phyloP scores from a whole-genome alignment of 2,113 vertebrate species.

The Tor tambroides region DNA sequence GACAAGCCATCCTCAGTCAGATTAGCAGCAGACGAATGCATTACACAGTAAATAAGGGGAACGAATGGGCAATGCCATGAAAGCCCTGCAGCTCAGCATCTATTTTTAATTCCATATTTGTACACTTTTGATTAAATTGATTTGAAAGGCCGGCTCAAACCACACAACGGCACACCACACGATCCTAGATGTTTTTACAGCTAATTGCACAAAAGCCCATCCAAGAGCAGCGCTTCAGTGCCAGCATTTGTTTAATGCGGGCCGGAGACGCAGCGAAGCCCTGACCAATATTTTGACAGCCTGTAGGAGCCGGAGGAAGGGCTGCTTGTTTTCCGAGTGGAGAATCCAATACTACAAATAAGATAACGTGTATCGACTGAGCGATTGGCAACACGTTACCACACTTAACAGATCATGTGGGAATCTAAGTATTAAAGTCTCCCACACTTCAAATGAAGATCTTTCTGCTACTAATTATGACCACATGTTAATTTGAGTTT shows the following conservation, averaged over 20 bases:
- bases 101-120: neutral
- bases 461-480: constrained; percentile 11
- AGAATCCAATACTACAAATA: constrained; percentile 58
- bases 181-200: neutral
- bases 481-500: constrained; percentile 10
- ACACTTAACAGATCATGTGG: neutral
- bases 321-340: constrained; percentile 57
- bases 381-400: constrained; percentile 66
- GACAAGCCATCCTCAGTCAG: neutral
- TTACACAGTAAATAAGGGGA: neutral
- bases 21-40: neutral
- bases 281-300: constrained; percentile 62
- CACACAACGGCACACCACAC: neutral
- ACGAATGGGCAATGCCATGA: neutral
- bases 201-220: neutral
- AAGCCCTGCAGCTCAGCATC: neutral
- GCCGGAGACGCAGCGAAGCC: constrained; percentile 6
- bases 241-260: constrained; percentile 2
- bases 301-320: constrained; percentile 68
- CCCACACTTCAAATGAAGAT: constrained; percentile 2
- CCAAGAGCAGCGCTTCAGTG: neutral
- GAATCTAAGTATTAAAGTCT: neutral
- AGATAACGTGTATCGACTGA: constrained; percentile 66
- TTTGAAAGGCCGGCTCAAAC: neutral
- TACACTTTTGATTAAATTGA: constrained; percentile 11